Evolutionary conservation across 2,113 vertebrate genomes (phyloP).

Genomic region (Lophotis ruficrista): DNA sequence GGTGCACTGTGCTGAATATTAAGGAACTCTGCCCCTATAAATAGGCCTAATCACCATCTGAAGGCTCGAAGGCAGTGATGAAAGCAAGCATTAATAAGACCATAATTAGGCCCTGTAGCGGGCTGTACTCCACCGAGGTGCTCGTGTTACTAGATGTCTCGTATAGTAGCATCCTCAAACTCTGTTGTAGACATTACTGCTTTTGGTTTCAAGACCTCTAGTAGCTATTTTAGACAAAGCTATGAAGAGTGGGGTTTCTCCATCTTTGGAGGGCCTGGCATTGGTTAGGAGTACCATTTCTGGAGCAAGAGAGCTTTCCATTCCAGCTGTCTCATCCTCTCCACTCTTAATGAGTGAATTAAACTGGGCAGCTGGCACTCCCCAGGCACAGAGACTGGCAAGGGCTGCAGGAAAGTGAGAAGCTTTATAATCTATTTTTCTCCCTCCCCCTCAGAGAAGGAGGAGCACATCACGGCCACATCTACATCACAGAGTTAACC

Average conservation of each 20-base stretch:
- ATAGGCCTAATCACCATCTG: conserved; percentile 77
- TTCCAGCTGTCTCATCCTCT: background rate
- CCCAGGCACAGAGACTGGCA: background rate
- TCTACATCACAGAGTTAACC: background rate
- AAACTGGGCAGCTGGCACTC: background rate
- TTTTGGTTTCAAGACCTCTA: background rate
- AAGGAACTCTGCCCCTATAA: conserved; percentile 76
- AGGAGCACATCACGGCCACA: background rate
- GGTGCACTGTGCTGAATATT: conserved; percentile 69
- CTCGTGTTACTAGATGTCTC: background rate
- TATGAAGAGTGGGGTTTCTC: background rate
- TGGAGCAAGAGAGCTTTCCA: background rate
- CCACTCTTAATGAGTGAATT: background rate
- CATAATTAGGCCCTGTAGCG: conserved; percentile 60
- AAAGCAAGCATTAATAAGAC: conserved; percentile 58
- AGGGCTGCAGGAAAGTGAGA: background rate
- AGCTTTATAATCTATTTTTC: background rate
- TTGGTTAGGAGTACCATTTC: background rate
- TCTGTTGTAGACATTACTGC: background rate
- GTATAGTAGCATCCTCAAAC: background rate
- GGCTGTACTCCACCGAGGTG: conserved; percentile 16
- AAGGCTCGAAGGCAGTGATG: conserved; percentile 54
- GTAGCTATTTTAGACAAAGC: background rate
- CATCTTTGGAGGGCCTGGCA: background rate
- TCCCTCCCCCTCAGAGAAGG: background rate